Evolutionary conservation across 2,113 vertebrate species (phyloP), one percentile per base, ranked within the genome.

Genomic region (Chaetodon auriga): DNA sequence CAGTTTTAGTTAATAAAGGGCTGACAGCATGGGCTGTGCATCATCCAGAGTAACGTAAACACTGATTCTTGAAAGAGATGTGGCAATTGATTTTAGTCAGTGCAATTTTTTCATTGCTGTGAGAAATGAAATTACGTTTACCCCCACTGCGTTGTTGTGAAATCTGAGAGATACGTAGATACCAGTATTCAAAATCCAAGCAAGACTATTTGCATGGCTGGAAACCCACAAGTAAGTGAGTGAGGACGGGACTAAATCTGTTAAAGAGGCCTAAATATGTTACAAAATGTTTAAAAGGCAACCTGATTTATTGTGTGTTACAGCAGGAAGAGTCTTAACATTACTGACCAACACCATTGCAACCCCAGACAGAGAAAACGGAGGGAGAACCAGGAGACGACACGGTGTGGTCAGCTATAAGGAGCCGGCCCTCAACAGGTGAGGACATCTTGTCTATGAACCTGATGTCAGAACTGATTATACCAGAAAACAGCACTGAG

Each of bases 371-470:
- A 38, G 64, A 1, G 83, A 66, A 6, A 77, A 38, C 1, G 6
- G 65, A 35, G 68, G 90, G 0, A 72, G 88, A 60, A 80, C 81
- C 18, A 86, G 93, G 64, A 88, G 93, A 49, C 57, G 78, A 3
- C 75, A 68, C 1, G 69, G 68, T 0, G 54, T 43, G 0, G 86
- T 96, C 72, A 94, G 89, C 10, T 96, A 96, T 43, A 95, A 94
- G 75, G 95, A 95, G 70, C 95, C 95, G 0, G 0, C 86, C 8
- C 71, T 96, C 43, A 95, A 94, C 85, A 75, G 89, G 95, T 95
- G 69, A 92, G 86, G 7, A 18, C 10, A 19, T 3, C 38, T 62
- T 30, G 23, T 61, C 43, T 45, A 2, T 53, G 7, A 45, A 6
- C 6, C 6, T 19, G 12, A 6, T n/a, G 10, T 43, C n/a, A 16